These are phyloP conservation scores for Saccostrea cuccullata DNA, from an alignment of 1,140 invertebrate genomes.

Conservation along the genomic window DNA sequence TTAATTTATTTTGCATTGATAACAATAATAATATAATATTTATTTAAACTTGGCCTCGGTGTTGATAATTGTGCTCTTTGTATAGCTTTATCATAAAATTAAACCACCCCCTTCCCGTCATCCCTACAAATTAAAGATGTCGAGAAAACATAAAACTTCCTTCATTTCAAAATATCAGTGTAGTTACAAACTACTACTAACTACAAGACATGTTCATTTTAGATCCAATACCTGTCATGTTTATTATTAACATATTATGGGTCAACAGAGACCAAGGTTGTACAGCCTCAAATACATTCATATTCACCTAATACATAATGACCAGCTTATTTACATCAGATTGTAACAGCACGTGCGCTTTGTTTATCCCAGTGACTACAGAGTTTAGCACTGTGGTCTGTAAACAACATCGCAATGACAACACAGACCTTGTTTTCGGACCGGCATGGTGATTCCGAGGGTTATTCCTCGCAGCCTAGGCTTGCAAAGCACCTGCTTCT, in stretches of 20 bases:
- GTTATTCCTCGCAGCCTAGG: neutral
- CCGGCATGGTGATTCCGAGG: constrained; percentile 35
- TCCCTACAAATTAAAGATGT: no score
- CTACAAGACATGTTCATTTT: no score
- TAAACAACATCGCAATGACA: constrained; percentile 19
- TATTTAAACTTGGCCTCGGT: no score
- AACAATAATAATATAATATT: no score
- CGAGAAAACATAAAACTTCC: no score
- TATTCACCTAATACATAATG: neutral
- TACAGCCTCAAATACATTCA: neutral
- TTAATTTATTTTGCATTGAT: no score
- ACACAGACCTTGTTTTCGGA: constrained; percentile 42
- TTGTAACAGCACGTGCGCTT: neutral
- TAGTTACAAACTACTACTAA: no score
- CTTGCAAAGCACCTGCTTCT: constrained; percentile 22
- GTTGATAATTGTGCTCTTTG: no score
- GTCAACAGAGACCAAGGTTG: neutral
- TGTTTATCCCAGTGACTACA: neutral
- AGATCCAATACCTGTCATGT: no score
- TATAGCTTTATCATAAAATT: no score
- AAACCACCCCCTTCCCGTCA: no score
- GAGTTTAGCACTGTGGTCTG: neutral
- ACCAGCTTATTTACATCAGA: neutral
- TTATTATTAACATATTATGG: neutral
- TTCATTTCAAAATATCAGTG: no score